Conservation (phyloP, 2,797 vertebrate species). For the Phrynocephalus guinanensis region DNA sequence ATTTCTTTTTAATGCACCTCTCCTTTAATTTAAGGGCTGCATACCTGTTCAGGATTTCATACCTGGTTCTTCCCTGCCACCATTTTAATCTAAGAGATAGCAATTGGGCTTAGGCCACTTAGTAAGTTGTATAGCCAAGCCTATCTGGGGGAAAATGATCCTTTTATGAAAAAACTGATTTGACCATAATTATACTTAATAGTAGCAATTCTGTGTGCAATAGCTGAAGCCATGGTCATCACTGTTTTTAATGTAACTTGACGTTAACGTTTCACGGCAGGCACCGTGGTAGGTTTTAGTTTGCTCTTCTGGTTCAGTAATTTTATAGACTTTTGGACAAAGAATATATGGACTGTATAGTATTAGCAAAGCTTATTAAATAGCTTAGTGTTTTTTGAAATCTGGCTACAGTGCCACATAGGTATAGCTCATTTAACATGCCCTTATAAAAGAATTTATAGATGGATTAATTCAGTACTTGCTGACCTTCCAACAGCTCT, state of each 20-base stretch:
- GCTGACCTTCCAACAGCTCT: not conserved
- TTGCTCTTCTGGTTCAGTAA: slow-evolving; percentile 3
- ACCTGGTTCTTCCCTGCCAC: not conserved
- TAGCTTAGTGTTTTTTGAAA: slow-evolving; percentile 5
- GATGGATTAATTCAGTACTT: not conserved
- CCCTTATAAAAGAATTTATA: not conserved
- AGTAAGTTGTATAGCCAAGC: not conserved
- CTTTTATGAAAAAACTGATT: slow-evolving; percentile 34
- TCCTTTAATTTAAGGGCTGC: not conserved
- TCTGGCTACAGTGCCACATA: not conserved
- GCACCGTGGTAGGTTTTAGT: slow-evolving; percentile 21
- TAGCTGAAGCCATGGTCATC: slow-evolving; percentile 4
- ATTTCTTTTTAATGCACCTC: not conserved
- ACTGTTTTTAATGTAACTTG: slow-evolving; percentile 18
- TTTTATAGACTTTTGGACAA: slow-evolving; percentile 10
- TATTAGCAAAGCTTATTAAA: slow-evolving; percentile 31
- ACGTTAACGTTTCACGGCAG: slow-evolving; percentile 1
- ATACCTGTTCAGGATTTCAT: not conserved
- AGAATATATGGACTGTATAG: not conserved
- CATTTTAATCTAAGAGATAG: not conserved
- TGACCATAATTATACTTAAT: slow-evolving; percentile 22
- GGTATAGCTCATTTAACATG: slow-evolving; percentile 14
- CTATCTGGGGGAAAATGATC: slow-evolving; percentile 4
- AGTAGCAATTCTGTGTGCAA: slow-evolving; percentile 15
- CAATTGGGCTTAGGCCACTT: not conserved